Evolutionary conservation across 2,113 vertebrate species (phyloP).

Genomic region (Indicator indicator): DNA sequence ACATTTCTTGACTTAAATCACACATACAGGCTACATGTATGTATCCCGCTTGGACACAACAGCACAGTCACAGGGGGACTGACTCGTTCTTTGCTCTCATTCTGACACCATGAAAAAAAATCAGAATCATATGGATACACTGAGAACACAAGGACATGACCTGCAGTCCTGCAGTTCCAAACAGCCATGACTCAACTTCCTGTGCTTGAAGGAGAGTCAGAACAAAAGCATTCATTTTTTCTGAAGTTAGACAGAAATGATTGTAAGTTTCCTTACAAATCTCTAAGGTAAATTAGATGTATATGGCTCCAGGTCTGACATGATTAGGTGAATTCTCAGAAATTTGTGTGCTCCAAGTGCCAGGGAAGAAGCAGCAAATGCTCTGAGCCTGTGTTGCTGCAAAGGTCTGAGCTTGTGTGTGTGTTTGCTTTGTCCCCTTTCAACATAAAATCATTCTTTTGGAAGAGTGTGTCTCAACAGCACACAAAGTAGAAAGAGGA

Average conservation of each 20-base stretch:
- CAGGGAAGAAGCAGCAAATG: not conserved
- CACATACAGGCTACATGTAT: not conserved
- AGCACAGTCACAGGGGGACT: not conserved
- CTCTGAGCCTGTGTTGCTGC: not conserved
- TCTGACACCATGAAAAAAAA: not conserved
- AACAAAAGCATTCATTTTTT: conserved; percentile 1
- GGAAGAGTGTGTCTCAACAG: not conserved
- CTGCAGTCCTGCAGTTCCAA: not conserved
- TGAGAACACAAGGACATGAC: conserved; percentile 39
- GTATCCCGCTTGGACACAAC: not conserved
- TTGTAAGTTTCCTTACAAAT: not conserved
- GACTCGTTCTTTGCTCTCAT: not conserved
- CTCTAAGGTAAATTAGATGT: not conserved
- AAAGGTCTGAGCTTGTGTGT: not conserved
- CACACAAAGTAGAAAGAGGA: not conserved
- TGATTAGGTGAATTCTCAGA: not conserved
- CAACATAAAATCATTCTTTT: not conserved
- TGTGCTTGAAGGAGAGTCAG: not conserved
- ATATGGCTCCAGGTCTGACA: not conserved
- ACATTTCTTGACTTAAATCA: not conserved
- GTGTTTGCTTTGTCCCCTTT: not conserved
- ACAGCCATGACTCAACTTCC: conserved; percentile 60
- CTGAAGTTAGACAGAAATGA: not conserved
- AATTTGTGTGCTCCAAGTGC: not conserved
- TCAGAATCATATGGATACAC: not conserved